These are phyloP conservation scores for Amiota mariae DNA, from an alignment of 2,888 invertebrate species.

Conservation along the genomic window DNA sequence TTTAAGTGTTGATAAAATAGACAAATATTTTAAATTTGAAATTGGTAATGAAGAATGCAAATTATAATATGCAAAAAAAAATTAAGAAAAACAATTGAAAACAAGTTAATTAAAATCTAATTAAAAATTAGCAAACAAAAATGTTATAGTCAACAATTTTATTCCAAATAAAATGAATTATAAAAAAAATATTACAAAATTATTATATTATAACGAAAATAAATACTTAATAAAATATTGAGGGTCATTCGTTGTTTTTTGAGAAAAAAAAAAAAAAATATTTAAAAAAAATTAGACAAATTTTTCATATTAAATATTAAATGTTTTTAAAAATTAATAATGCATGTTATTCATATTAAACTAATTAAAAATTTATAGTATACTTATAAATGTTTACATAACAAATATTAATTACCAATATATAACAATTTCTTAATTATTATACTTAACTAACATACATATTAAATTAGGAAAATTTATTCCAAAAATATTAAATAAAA, in stretches of 20 bases:
- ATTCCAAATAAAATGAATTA: slow-evolving; percentile 23
- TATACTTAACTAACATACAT: neutral
- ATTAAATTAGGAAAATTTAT: neutral
- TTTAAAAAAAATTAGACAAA: too few species aligned
- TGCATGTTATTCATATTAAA: neutral
- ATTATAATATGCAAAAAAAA: neutral
- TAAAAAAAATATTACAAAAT: slow-evolving; percentile 15
- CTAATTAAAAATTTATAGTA: too few species aligned
- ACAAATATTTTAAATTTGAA: neutral
- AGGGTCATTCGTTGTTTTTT: slow-evolving; percentile 54
- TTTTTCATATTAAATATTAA: slow-evolving; percentile 32
- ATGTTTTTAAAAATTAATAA: slow-evolving; percentile 26
- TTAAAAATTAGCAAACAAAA: slow-evolving; percentile 43
- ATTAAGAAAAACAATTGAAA: slow-evolving; percentile 13
- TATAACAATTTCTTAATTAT: neutral
- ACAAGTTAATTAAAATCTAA: slow-evolving; percentile 25
- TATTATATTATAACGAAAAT: slow-evolving; percentile 24
- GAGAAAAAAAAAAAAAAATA: slow-evolving; percentile 41
- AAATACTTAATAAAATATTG: slow-evolving; percentile 51
- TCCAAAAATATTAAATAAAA: neutral
- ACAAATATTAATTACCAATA: neutral
- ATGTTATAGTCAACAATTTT: slow-evolving; percentile 48
- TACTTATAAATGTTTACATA: too few species aligned
- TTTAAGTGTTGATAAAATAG: slow-evolving; percentile 35
- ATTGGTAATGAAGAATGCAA: neutral